A percentile compares a stretch with the other conserved stretches of the same genome.
phyloP scores from a whole-genome alignment of 2,113 vertebrate genomes.

The Mesitornis unicolor region DNA sequence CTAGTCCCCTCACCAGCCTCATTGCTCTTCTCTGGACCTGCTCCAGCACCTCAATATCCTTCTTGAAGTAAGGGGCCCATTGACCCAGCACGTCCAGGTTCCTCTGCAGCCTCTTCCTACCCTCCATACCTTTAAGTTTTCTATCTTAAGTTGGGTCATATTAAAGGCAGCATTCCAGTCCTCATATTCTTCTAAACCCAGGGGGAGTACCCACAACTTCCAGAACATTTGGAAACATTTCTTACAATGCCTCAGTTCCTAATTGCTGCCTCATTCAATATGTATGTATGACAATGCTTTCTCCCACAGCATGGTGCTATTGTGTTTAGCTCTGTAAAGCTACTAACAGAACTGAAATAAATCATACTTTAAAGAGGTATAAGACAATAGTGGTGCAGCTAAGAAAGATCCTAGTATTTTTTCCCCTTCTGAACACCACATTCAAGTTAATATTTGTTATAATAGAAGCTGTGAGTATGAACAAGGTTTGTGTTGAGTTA shows the following conservation, averaged over 20 bases:
- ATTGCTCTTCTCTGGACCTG: no score
- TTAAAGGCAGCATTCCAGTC: neutral
- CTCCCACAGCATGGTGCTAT: constrained; percentile 50
- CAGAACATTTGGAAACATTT: neutral
- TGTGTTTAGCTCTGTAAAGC: constrained; percentile 30
- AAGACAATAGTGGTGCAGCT: neutral
- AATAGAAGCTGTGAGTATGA: neutral
- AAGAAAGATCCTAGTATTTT: neutral
- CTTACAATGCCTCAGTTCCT: neutral
- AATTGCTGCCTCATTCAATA: neutral
- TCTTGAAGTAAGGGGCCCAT: no score
- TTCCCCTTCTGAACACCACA: neutral
- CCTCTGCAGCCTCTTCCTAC: no score
- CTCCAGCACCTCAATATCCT: no score
- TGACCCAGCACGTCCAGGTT: no score
- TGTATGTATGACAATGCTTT: neutral
- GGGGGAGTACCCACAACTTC: neutral
- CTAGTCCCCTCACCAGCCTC: no score
- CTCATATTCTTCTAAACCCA: neutral
- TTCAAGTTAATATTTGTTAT: neutral
- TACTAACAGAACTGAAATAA: neutral
- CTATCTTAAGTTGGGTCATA: no score
- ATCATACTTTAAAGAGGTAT: neutral
- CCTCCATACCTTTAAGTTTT: no score
- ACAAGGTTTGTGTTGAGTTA: neutral